Percentiles rank a stretch among this genome's conserved stretches.
These are phyloP conservation scores for Choloepus didactylus DNA, from an alignment of 2,797 vertebrate species.

Conservation along the genomic window DNA sequence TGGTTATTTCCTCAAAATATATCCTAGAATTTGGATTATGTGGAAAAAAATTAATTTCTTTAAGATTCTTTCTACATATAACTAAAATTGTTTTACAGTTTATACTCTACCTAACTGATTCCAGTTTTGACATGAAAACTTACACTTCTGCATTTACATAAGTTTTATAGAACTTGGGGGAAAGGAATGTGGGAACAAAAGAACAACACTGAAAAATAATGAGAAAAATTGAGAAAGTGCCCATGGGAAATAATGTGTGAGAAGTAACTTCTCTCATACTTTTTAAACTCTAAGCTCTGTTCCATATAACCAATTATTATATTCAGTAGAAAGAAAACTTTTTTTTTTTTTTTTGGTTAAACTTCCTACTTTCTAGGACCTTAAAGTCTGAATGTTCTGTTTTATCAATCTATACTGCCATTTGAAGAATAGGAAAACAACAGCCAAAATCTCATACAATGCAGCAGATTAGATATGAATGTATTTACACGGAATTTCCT, in stretches of 20 bases:
- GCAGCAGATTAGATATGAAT: neutral
- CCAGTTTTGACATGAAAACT: constrained; percentile 38
- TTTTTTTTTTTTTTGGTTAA: neutral
- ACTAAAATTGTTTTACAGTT: neutral
- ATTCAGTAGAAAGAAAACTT: neutral
- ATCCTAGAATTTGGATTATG: neutral
- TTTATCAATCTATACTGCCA: neutral
- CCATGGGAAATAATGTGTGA: constrained; percentile 42
- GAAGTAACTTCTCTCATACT: neutral
- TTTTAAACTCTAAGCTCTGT: constrained; percentile 51
- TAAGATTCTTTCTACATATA: neutral
- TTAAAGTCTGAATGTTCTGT: constrained; percentile 19
- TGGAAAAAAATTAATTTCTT: constrained; percentile 20
- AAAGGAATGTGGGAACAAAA: neutral
- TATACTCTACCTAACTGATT: neutral
- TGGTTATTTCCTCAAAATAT: constrained; percentile 30
- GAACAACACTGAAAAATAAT: constrained; percentile 5
- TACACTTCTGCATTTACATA: constrained; percentile 44
- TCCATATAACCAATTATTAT: neutral
- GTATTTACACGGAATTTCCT: neutral
- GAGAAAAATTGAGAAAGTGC: constrained; percentile 33
- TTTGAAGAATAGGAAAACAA: constrained; percentile 39
- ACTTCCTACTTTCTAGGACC: constrained; percentile 33
- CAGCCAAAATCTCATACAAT: neutral
- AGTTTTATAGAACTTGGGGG: neutral